Evolutionary conservation across 2,113 vertebrate species (phyloP).

Genomic region (Microtus oregoni): DNA sequence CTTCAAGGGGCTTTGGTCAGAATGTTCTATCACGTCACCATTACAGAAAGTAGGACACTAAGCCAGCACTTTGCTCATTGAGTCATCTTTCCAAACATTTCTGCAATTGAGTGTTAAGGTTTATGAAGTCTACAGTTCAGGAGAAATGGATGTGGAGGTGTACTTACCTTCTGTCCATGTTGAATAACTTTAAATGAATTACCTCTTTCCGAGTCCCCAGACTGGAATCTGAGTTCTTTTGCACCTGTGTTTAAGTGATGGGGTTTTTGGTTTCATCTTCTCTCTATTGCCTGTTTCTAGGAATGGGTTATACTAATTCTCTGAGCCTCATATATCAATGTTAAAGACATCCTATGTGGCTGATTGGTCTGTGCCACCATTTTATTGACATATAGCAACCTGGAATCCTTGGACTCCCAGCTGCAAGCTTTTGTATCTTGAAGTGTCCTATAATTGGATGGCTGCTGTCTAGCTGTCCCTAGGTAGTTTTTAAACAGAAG

Average conservation of each 20-base stretch:
- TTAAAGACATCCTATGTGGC: background rate
- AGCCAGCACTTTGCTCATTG: background rate
- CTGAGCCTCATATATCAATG: background rate
- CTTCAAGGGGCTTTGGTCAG: background rate
- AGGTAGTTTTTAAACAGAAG: background rate
- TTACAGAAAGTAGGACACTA: background rate
- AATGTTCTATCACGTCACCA: background rate
- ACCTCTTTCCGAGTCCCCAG: background rate
- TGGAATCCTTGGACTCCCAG: background rate
- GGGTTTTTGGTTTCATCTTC: background rate
- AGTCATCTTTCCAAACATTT: background rate
- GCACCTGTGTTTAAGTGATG: background rate
- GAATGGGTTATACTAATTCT: background rate
- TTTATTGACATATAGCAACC: background rate
- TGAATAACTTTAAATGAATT: slow-evolving; percentile 5
- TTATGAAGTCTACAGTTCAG: background rate
- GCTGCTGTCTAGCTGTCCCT: background rate
- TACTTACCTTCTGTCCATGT: slow-evolving; percentile 10
- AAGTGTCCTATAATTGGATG: background rate
- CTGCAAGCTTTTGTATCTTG: background rate
- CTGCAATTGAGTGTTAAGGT: background rate
- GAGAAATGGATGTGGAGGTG: background rate
- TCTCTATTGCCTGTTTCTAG: background rate
- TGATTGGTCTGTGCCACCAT: no score
- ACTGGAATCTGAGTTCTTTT: background rate